phyloP scores from a whole-genome alignment of 2,888 invertebrate species.

The Coremacera marginata region DNA sequence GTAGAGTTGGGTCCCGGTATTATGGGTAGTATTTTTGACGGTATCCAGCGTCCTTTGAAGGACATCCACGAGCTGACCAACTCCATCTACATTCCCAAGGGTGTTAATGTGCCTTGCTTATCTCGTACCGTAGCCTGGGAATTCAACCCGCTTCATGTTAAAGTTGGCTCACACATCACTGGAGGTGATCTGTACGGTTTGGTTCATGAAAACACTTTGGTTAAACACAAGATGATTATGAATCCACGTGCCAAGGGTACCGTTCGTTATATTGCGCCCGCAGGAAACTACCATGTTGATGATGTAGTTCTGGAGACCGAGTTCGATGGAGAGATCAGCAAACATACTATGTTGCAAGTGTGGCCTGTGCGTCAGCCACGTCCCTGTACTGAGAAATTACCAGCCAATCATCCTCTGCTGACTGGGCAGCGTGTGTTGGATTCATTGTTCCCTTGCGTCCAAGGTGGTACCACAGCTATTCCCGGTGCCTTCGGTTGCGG shows the following conservation, averaged over 20 bases:
- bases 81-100: slow-evolving; percentile 99
- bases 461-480: slow-evolving; percentile 98
- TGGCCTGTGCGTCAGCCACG: slow-evolving; percentile 99
- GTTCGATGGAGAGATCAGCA: slow-evolving; percentile 94
- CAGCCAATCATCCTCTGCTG: slow-evolving; percentile 97
- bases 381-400: slow-evolving; percentile 96
- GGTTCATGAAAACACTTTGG: slow-evolving; percentile 97
- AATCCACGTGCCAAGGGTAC: slow-evolving; percentile 97
- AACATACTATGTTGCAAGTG: slow-evolving; percentile 97
- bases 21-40: slow-evolving; percentile 99
- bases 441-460: slow-evolving; percentile 98
- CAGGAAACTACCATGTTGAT: slow-evolving; percentile 93
- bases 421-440: slow-evolving; percentile 99
- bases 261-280: slow-evolving; percentile 92
- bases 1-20: slow-evolving; percentile 99
- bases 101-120: slow-evolving; percentile 94
- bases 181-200: slow-evolving; percentile 97
- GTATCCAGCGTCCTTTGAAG: slow-evolving; percentile 98
- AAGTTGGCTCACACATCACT: slow-evolving; percentile 97
- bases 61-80: slow-evolving; percentile 94
- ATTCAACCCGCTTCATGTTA: slow-evolving; percentile 86
- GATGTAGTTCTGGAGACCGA: slow-evolving; percentile 98
- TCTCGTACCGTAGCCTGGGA: slow-evolving; percentile 90
- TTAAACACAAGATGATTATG: slow-evolving; percentile 96
- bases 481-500: slow-evolving; percentile 99